Evolutionary conservation across 2,888 invertebrate species (phyloP).

Genomic region (Rotaria macrura): DNA sequence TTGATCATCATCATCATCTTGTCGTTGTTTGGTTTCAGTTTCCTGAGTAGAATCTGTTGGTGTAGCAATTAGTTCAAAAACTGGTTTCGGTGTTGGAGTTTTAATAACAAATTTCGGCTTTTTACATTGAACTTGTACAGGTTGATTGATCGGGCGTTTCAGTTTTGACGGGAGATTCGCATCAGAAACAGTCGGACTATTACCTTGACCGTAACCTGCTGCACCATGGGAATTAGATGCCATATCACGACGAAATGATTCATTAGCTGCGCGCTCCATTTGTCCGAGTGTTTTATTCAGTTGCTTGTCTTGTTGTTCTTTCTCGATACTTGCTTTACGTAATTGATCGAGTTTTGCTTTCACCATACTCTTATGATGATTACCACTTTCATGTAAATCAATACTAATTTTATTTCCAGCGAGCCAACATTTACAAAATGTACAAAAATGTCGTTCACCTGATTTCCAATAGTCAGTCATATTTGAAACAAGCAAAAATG

Average conservation of each 20-base stretch:
- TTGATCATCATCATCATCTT: too few relatives aligned
- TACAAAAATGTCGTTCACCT: constrained; percentile 82
- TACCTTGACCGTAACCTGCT: neutral
- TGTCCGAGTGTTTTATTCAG: neutral
- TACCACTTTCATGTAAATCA: neutral
- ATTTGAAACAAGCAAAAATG: neutral
- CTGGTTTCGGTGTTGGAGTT: neutral
- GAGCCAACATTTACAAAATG: constrained; percentile 95
- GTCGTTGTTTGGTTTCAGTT: neutral
- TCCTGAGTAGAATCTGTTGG: neutral
- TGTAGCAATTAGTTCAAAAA: neutral
- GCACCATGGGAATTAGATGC: neutral
- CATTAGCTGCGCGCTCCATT: neutral
- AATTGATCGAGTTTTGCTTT: neutral
- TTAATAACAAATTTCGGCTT: neutral
- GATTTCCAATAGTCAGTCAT: constrained; percentile 67
- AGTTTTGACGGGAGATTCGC: neutral
- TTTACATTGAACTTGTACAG: neutral
- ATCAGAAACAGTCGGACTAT: neutral
- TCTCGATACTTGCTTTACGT: neutral
- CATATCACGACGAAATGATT: neutral
- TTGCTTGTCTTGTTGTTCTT: neutral
- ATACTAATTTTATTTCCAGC: constrained; percentile 69
- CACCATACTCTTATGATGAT: constrained; percentile 3
- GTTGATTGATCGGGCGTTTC: neutral